Conservation (phyloP, 2,797 vertebrate species). For the Clarias laeviceps region DNA sequence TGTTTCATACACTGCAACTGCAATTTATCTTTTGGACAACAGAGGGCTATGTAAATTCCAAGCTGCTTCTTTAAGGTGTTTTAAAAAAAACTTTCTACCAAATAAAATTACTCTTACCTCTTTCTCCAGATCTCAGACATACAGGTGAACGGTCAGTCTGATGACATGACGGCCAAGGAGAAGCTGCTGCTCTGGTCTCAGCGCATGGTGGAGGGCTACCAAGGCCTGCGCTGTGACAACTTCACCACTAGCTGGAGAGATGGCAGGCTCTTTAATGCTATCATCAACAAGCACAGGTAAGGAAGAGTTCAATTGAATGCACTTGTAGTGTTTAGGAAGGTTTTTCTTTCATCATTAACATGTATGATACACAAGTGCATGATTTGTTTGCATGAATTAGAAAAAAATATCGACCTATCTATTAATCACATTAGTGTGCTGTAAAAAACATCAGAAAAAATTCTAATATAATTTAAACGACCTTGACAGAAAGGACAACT, state of each 20-base stretch:
- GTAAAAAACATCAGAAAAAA: not conserved
- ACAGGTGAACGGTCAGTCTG: conserved; percentile 94
- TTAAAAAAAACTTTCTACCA: not conserved
- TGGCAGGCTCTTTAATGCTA: conserved; percentile 90
- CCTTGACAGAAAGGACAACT: not conserved
- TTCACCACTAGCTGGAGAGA: conserved; percentile 94
- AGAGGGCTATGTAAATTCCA: not conserved
- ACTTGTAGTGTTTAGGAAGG: not conserved
- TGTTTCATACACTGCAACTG: not conserved
- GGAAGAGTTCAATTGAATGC: not conserved
- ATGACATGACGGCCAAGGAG: conserved; percentile 98
- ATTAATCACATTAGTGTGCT: not conserved
- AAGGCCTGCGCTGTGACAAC: conserved; percentile 91
- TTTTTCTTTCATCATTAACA: not conserved
- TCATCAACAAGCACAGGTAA: conserved; percentile 93
- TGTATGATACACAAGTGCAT: not conserved
- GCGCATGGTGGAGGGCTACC: conserved; percentile 93
- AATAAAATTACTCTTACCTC: no score
- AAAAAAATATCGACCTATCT: no score
- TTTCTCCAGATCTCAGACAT: conserved; percentile 91
- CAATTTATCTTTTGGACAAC: not conserved
- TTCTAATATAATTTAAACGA: not conserved
- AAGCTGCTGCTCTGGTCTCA: conserved; percentile 96
- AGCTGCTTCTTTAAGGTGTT: not conserved
- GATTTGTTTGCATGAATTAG: not conserved